Percentiles rank a stretch among this genome's conserved stretches.
phyloP scores from a whole-genome alignment of 2,888 invertebrate genomes.

The Congeria kusceri region DNA sequence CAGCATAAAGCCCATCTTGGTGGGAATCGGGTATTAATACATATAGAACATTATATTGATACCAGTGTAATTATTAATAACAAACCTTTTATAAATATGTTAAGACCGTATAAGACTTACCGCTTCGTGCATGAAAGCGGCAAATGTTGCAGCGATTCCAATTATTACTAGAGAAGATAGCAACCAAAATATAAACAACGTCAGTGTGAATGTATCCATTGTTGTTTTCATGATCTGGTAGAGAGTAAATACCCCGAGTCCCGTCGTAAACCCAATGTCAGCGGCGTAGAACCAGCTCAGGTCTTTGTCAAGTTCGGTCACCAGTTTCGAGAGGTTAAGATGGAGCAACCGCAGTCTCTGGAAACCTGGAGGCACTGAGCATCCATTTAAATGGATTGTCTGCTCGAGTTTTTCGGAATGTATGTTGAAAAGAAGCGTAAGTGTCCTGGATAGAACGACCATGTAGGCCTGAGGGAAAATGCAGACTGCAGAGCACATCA shows the following conservation, averaged over 20 bases:
- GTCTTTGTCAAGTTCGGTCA: too few relatives aligned
- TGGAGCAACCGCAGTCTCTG: conserved; percentile 35
- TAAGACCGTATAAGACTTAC: too few relatives aligned
- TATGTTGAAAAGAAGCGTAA: conserved; percentile 16
- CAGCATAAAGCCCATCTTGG: too few relatives aligned
- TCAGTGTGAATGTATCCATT: conserved; percentile 5
- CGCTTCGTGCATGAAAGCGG: conserved; percentile 28
- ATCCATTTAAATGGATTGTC: conserved; percentile 1
- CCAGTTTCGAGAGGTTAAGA: too few relatives aligned
- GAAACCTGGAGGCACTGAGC: conserved; percentile 22
- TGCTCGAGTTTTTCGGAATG: background rate
- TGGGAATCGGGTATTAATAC: too few relatives aligned
- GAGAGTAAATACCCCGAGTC: conserved; percentile 29
- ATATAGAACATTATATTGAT: too few relatives aligned
- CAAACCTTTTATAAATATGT: too few relatives aligned
- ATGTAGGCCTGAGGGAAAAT: conserved; percentile 10
- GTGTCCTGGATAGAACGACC: background rate
- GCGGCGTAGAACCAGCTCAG: conserved; percentile 32
- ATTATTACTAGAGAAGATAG: background rate
- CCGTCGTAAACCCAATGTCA: conserved; percentile 14
- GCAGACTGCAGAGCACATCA: background rate
- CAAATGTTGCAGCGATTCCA: conserved; percentile 4
- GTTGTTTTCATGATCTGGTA: conserved; percentile 28
- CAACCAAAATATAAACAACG: conserved; percentile 32
- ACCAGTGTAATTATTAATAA: too few relatives aligned